A percentile compares a stretch with the other conserved stretches of the same genome.
These are phyloP conservation scores for Cataglyphis rosenhaueri DNA, from an alignment of 2,888 invertebrate species.

Conservation along the genomic window DNA sequence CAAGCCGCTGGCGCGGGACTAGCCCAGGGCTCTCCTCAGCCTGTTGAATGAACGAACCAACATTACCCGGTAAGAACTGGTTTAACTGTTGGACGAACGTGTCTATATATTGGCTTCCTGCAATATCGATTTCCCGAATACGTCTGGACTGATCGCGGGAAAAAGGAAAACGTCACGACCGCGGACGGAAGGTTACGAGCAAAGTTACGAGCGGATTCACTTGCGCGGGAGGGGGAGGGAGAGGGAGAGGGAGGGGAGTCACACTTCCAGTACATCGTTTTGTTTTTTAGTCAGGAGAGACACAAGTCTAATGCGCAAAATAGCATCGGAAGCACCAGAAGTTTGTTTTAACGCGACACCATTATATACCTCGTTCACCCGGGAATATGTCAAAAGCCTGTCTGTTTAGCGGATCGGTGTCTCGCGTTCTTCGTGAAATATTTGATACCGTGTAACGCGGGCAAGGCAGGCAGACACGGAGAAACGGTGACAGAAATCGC, in stretches of 20 bases:
- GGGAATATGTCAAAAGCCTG: conserved; percentile 30
- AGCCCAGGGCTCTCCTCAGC: conserved; percentile 53
- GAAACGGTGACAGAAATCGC: conserved; percentile 48
- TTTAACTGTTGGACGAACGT: conserved; percentile 44
- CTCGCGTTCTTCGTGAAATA: conserved; percentile 30
- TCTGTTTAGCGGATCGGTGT: conserved; percentile 2
- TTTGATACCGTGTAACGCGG: conserved; percentile 15
- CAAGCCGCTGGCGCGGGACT: conserved; percentile 50
- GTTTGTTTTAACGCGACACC: conserved; percentile 10
- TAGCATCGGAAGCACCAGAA: background rate
- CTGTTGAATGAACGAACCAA: conserved; percentile 53
- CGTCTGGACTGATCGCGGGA: conserved; percentile 23
- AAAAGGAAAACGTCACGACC: conserved; percentile 4
- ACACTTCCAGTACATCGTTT: conserved; percentile 15
- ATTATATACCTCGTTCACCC: conserved; percentile 10
- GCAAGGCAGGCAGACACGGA: conserved; percentile 4
- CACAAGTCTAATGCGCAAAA: background rate
- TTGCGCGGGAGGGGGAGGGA: too few relatives aligned
- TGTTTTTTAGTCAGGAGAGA: background rate
- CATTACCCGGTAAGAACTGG: conserved; percentile 45
- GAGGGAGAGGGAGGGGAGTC: background rate
- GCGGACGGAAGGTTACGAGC: conserved; percentile 11
- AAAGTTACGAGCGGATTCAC: conserved; percentile 6
- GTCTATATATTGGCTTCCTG: conserved; percentile 30
- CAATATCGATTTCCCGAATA: conserved; percentile 39